Evolutionary conservation across 2,888 invertebrate genomes (phyloP).

Genomic region (Dryadula phaetusa): DNA sequence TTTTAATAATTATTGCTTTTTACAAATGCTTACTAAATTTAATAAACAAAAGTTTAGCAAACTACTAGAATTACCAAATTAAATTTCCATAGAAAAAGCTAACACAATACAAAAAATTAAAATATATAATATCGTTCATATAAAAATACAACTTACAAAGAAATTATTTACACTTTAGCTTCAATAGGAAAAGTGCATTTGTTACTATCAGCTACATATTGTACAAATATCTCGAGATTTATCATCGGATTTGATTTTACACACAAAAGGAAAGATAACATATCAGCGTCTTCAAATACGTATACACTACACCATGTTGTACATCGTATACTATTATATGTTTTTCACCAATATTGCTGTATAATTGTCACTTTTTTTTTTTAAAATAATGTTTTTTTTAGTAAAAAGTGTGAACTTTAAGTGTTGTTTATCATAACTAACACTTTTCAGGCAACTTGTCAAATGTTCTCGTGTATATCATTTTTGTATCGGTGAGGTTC

Average conservation of each 20-base stretch:
- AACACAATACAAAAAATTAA: too few relatives aligned
- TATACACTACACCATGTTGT: background rate
- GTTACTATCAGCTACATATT: background rate
- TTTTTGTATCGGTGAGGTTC: background rate
- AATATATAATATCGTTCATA: background rate
- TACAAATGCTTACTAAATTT: too few relatives aligned
- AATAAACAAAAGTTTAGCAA: too few relatives aligned
- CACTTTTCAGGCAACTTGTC: background rate
- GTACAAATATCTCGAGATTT: background rate
- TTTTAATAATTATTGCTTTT: too few relatives aligned
- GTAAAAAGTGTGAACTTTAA: background rate
- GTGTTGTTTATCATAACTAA: background rate
- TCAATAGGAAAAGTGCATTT: background rate
- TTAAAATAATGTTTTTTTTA: background rate
- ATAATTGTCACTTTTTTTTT: background rate
- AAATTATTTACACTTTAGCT: slow-evolving; percentile 9
- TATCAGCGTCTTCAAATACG: background rate
- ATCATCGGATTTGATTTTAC: background rate
- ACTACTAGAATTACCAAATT: background rate
- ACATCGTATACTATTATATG: background rate
- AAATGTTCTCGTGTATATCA: background rate
- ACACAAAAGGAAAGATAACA: too few relatives aligned
- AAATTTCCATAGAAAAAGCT: background rate
- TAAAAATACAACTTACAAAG: slow-evolving; percentile 7
- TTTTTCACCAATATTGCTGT: background rate